Evolutionary conservation across 2,113 vertebrate genomes (phyloP).

Genomic region (Andinoacara biseriatus): DNA sequence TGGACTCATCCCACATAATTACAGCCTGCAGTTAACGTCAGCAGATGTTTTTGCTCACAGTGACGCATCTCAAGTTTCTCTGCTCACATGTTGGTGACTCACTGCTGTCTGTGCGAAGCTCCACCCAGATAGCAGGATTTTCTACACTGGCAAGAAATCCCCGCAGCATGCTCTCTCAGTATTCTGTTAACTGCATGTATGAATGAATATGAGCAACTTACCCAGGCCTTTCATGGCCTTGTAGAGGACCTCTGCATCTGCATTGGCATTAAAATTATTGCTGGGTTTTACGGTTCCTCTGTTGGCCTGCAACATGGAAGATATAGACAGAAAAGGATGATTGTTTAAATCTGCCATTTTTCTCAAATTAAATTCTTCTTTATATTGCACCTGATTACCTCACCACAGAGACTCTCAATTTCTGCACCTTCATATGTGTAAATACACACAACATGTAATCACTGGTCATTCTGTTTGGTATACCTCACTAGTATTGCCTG

Average conservation of each 20-base stretch:
- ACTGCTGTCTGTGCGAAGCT: slow-evolving; percentile 29
- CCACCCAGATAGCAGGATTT: neutral
- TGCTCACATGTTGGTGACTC: slow-evolving; percentile 40
- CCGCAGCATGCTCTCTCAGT: neutral
- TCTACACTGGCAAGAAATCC: slow-evolving; percentile 17
- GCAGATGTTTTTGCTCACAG: slow-evolving; percentile 14
- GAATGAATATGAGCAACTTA: slow-evolving; percentile 69
- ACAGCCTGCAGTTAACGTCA: neutral
- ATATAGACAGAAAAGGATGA: neutral
- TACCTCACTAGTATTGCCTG: neutral
- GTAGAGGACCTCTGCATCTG: slow-evolving; percentile 87
- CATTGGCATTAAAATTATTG: slow-evolving; percentile 85
- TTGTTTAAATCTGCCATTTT: neutral
- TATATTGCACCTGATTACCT: neutral
- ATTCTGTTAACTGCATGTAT: neutral
- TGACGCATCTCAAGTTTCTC: slow-evolving; percentile 27
- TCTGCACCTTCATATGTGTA: neutral
- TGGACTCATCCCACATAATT: slow-evolving; percentile 36
- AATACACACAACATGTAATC: neutral
- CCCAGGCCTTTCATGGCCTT: slow-evolving; percentile 98
- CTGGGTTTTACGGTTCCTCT: slow-evolving; percentile 87
- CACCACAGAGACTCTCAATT: neutral
- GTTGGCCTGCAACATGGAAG: slow-evolving; percentile 67
- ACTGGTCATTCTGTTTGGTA: too few species aligned
- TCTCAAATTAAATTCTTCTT: neutral